A percentile compares a stretch with the other conserved stretches of the same genome.
These are phyloP conservation scores for Ceyx erithaca DNA, from an alignment of 2,797 vertebrate genomes.

Conservation along the genomic window DNA sequence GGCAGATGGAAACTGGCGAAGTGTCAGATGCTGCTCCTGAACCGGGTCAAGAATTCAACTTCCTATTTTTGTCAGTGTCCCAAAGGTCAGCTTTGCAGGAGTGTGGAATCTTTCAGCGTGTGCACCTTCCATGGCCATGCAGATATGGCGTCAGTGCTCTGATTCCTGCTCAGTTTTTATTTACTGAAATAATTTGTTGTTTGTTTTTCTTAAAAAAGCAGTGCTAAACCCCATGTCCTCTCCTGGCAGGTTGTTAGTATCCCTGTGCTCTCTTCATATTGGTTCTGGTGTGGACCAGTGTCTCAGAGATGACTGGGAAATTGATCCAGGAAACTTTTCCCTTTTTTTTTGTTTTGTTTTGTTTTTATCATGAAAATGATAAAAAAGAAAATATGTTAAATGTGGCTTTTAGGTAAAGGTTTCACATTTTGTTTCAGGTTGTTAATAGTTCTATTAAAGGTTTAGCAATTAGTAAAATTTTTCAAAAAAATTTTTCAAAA, in stretches of 20 bases:
- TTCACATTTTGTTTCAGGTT: background rate
- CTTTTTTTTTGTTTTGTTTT: too few species aligned
- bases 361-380: background rate
- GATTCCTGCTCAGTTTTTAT: background rate
- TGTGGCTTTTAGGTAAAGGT: background rate
- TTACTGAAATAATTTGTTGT: background rate
- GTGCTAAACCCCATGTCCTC: background rate
- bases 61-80: background rate
- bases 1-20: background rate
- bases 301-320: background rate
- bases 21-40: background rate
- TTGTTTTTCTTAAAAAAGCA: background rate
- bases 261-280: background rate
- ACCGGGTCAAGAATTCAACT: background rate
- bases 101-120: background rate
- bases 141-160: background rate
- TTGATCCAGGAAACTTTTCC: background rate
- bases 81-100: background rate
- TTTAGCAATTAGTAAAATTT: background rate
- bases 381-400: background rate
- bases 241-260: background rate
- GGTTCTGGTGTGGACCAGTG: background rate
- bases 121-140: background rate
- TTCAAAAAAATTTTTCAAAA: background rate
- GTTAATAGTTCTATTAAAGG: background rate